Percentiles rank a stretch among this genome's conserved stretches.
phyloP scores from a whole-genome alignment of 2,113 vertebrate genomes.

The Catharus minimus region DNA sequence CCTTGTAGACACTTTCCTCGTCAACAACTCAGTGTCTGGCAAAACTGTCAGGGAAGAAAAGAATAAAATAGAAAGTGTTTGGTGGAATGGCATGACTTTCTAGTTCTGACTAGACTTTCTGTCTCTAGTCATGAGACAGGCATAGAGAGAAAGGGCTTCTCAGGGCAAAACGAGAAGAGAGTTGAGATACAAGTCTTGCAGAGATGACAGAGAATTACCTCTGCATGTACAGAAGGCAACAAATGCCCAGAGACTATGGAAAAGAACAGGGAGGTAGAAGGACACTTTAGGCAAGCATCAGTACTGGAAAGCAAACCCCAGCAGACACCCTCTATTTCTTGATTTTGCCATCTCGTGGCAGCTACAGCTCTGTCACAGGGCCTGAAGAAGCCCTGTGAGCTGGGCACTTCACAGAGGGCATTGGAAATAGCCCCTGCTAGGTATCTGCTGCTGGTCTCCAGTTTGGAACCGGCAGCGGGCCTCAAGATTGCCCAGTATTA shows the following conservation, averaged over 20 bases:
- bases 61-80: not conserved
- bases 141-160: not conserved
- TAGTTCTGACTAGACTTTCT: not conserved
- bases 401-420: not conserved
- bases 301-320: not conserved
- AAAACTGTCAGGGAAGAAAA: not conserved
- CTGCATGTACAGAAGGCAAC: not conserved
- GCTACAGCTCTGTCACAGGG: not conserved
- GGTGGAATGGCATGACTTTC: not conserved
- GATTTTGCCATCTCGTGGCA: not conserved
- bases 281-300: not conserved
- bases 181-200: not conserved
- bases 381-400: not conserved
- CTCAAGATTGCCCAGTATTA: not conserved
- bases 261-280: not conserved
- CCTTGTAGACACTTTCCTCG: not conserved
- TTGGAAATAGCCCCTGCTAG: not conserved
- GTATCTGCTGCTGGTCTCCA: fast-evolving
- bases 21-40: not conserved
- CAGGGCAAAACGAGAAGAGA: not conserved
- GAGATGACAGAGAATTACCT: not conserved
- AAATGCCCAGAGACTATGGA: not conserved
- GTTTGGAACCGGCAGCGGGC: not conserved
- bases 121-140: not conserved
- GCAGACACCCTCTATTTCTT: not conserved